phyloP scores from a whole-genome alignment of 2,888 invertebrate species.

The Lasioglossum pauxillum region DNA sequence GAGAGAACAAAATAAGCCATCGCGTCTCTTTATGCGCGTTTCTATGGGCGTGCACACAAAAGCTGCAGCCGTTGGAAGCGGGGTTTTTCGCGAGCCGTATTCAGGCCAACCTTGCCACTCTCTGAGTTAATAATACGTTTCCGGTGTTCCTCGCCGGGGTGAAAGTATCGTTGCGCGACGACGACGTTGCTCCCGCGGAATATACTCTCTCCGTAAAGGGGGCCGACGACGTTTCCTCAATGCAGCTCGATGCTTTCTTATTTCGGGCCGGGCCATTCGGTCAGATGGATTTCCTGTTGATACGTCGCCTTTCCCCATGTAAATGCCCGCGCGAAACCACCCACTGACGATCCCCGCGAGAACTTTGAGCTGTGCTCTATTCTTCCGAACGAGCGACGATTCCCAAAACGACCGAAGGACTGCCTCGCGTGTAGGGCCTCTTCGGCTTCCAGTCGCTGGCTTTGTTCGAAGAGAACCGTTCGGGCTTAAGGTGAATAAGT shows the following conservation, averaged over 20 bases:
- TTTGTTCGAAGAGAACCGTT: not conserved
- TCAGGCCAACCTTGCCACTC: constrained; percentile 38
- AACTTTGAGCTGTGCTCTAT: not conserved
- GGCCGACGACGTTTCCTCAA: not conserved
- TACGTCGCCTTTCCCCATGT: not conserved
- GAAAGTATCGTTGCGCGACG: constrained; percentile 29
- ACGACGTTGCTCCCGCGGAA: not conserved
- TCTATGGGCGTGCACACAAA: constrained; percentile 17
- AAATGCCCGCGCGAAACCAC: not conserved
- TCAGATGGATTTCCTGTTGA: constrained; percentile 22
- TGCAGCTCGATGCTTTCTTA: constrained; percentile 11
- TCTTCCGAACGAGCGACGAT: not conserved
- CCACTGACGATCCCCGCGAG: not conserved
- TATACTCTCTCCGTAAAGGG: not conserved
- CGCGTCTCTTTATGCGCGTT: constrained; percentile 34
- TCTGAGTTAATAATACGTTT: constrained; percentile 57
- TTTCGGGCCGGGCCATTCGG: not conserved
- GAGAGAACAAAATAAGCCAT: constrained; percentile 45
- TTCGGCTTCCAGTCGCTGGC: not conserved
- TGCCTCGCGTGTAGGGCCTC: not conserved
- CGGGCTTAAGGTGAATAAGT: not conserved
- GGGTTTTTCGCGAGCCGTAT: constrained; percentile 21
- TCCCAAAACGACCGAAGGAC: not conserved
- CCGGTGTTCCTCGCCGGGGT: constrained; percentile 40
- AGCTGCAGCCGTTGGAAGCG: constrained; percentile 23